Evolutionary conservation across 2,797 vertebrate species (phyloP), one percentile per base, ranked within the genome.

Genomic region (Hypotaenidia okinawae): DNA sequence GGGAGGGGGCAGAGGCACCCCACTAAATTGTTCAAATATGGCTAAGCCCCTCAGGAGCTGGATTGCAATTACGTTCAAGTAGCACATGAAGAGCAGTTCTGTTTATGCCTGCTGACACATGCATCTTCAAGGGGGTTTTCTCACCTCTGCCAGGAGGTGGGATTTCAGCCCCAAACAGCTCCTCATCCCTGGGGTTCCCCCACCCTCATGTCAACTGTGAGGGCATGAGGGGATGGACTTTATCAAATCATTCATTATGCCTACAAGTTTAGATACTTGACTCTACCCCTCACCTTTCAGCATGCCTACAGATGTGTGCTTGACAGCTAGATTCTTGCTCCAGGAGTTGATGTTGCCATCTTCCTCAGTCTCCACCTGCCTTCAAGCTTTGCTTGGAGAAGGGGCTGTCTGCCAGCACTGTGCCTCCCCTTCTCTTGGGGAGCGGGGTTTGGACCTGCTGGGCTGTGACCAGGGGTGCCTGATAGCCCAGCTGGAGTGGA

Each of bases 391-490:
- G 45, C 45, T 49, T 3, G 7, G 37, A 87, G 72, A 25, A 41
- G 22, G 32, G 30, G 4, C n/a, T 0, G 0, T 54, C 14, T 0
- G 2, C 30, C n/a, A 39, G 61, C 55, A 21, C 28, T 0, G 2
- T 59, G 51, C 27, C 37, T 72, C 35, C 23, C 3, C 24, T 51
- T 76, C 0, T 1, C 59, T 45, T 1, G 0, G 24, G 41, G 21
- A 77, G 39, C 32, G 33, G 73, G 5, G 5, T 55, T 78, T 35
- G 74, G 35, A 61, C 28, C 64, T 33, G 6, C 19, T 43, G 39
- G 32, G 7, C 69, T 80, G 35, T 39, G 41, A 32, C 52, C 41
- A 61, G 33, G 27, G 21, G 32, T 70, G 32, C 58, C 21, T 9
- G 4, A 25, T 45, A 67, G 14, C 32, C 63, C 28, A 59, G 16